Conservation (phyloP, 1,140 invertebrate species). For the Anadara kagoshimensis region DNA sequence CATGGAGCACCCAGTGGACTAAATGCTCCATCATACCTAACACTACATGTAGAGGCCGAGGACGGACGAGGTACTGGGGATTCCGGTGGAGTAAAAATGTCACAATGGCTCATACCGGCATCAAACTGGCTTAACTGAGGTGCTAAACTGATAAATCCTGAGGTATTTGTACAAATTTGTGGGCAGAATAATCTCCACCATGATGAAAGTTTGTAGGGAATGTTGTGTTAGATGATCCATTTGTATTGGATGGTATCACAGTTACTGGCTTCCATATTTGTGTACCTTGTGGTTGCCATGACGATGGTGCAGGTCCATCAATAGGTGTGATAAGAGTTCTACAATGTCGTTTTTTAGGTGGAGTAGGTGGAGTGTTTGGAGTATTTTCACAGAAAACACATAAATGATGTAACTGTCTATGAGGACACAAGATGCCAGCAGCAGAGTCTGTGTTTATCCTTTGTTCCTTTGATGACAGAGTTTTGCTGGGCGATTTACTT, state of each 20-base stretch:
- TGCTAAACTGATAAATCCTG: slow-evolving; percentile 33
- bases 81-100: slow-evolving; percentile 64
- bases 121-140: slow-evolving; percentile 13
- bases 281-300: slow-evolving; percentile 47
- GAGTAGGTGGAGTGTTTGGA: slow-evolving; percentile 11
- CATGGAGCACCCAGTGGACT: slow-evolving; percentile 52
- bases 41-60: slow-evolving; percentile 54
- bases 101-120: slow-evolving; percentile 27
- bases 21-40: slow-evolving; percentile 48
- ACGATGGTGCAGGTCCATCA: slow-evolving; percentile 41
- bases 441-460: too few species aligned
- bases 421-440: too few species aligned
- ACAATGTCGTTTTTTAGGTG: slow-evolving; percentile 68
- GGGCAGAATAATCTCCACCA: background rate
- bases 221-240: slow-evolving; percentile 16
- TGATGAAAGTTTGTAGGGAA: background rate
- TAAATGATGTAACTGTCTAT: too few species aligned
- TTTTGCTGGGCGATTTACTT: slow-evolving; percentile 10
- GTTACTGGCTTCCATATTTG: slow-evolving; percentile 58
- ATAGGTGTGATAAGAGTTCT: slow-evolving; percentile 58
- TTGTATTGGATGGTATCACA: slow-evolving; percentile 38
- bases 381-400: too few species aligned
- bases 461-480: background rate
- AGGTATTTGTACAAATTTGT: slow-evolving; percentile 28
- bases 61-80: slow-evolving; percentile 66